A percentile compares a stretch with the other conserved stretches of the same genome.
Conservation (phyloP, 2,113 vertebrate species). For the Vicugna pacos region DNA sequence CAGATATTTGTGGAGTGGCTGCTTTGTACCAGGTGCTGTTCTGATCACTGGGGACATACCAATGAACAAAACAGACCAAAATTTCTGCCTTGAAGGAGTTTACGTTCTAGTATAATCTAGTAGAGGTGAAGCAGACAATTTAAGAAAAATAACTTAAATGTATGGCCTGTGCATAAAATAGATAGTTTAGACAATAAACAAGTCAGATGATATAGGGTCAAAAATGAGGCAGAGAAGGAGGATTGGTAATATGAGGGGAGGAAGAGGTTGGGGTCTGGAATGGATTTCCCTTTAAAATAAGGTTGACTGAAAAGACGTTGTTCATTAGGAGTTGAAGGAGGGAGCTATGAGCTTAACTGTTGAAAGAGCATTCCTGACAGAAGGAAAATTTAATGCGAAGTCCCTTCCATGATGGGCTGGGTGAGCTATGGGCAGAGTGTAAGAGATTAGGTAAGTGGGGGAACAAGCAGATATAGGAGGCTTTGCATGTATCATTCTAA, state of each 20-base stretch:
- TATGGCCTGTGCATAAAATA: not conserved
- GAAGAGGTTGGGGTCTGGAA: not conserved
- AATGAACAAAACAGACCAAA: not conserved
- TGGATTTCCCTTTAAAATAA: not conserved
- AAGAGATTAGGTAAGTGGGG: not conserved
- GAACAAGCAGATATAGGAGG: not conserved
- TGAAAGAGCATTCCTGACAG: not conserved
- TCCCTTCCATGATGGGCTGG: not conserved
- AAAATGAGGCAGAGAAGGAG: not conserved
- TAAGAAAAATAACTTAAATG: constrained; percentile 5
- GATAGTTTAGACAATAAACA: not conserved
- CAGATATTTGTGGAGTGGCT: not conserved
- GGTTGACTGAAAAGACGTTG: not conserved
- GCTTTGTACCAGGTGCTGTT: not conserved
- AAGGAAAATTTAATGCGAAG: not conserved
- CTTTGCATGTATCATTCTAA: not conserved
- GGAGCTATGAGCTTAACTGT: not conserved
- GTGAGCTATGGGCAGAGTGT: not conserved
- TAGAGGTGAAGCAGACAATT: not conserved
- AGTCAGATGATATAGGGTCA: not conserved
- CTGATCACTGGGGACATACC: not conserved
- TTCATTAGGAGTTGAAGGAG: not conserved
- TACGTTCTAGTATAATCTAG: not conserved
- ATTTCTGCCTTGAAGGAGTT: not conserved
- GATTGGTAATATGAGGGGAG: not conserved